Evolutionary conservation across 2,888 invertebrate species (phyloP), one percentile per base, ranked within the genome.

Genomic region (Bellardia pandia): DNA sequence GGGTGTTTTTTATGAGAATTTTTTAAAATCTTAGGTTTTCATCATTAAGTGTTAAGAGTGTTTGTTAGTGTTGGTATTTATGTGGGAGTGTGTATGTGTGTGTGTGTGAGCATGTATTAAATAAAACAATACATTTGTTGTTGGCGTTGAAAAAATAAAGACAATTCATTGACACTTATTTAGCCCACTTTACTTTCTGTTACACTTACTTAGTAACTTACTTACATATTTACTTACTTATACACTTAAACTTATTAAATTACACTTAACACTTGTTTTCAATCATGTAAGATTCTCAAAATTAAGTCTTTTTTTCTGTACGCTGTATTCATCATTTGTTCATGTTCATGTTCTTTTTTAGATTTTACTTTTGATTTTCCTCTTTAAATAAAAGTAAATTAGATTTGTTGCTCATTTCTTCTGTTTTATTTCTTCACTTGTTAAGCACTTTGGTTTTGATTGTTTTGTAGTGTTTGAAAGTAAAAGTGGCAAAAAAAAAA

Each of bases 171-270:
- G 82, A 74, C 74, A 82, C 86, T 86, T 82, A 56, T 82, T 82
- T 78, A 86, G 37, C 37, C 37, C 37, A 37, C 37, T 37, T 37
- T 37, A 37, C 37, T 8, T 42, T 11, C 16, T 56, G 23, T 23
- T 23, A 6, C 16, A 7, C n/a, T n/a, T 51, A n/a, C n/a, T n/a
- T 40, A 23, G 23, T 11, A 23, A 56, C 13, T n/a, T n/a, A 58
- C 30, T 60, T 48, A 48, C 45, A 53, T 42, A 71, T 51, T 64
- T 42, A 74, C 83, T 84, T 80, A 80, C 60, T 77, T 76, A 72
- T 42, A 77, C 71, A 84, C 85, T 85, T 85, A 77, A 85, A 85
- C 75, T 76, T 87, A 87, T 87, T 87, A 87, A 85, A 87, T 87
- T 87, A 87, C 81, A 87, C 87, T 86, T 69, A 74, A 76, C 75